These are phyloP conservation scores for Hirudinaria manillensis DNA, from an alignment of 2,888 invertebrate species.

Conservation along the genomic window DNA sequence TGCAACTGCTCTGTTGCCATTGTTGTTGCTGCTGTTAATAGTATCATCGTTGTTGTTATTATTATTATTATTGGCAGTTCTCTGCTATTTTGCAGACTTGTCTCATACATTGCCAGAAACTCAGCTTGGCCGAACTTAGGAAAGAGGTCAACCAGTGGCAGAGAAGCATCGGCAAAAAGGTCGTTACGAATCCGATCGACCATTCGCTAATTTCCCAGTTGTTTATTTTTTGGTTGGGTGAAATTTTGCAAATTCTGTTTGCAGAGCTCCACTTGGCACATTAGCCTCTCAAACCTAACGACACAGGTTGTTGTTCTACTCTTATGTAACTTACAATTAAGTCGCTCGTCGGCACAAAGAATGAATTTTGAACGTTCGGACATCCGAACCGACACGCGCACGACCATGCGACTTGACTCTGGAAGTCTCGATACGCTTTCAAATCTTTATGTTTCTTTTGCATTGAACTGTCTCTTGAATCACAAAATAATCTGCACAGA, in stretches of 20 bases:
- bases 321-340: too few species aligned
- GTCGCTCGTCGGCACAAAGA: too few species aligned
- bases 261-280: neutral
- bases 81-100: slow-evolving; percentile 28
- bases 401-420: too few species aligned
- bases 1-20: neutral
- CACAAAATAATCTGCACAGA: too few species aligned
- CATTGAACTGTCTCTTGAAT: too few species aligned
- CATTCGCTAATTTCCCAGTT: neutral
- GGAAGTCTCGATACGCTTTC: too few species aligned
- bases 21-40: neutral
- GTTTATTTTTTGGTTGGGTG: neutral
- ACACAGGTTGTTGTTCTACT: too few species aligned
- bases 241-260: neutral
- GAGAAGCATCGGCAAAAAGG: slow-evolving; percentile 47
- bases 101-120: slow-evolving; percentile 41
- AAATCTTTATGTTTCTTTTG: too few species aligned
- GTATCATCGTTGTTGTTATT: neutral
- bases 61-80: neutral
- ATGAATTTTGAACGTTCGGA: too few species aligned
- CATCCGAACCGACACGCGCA: too few species aligned
- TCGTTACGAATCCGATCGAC: slow-evolving; percentile 32
- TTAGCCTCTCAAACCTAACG: neutral
- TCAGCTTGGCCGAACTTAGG: slow-evolving; percentile 43
- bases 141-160: slow-evolving; percentile 48